Evolutionary conservation across 2,888 invertebrate genomes (phyloP), one percentile per base, ranked within the genome.

Genomic region (Dicranocentrus wangi): DNA sequence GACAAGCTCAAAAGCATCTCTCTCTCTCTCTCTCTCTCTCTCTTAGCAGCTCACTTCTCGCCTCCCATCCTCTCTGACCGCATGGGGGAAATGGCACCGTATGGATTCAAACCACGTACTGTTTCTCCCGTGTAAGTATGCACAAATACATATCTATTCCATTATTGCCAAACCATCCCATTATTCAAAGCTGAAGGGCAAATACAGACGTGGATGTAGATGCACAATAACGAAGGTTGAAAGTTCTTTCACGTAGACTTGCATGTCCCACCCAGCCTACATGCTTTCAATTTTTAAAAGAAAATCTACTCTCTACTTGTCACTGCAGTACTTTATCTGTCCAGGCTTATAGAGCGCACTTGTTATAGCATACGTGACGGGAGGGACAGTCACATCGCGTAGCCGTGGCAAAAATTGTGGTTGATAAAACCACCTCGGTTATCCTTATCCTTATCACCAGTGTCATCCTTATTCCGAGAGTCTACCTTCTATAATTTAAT

Each of bases 131-230:
- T 15, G 42, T 19, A 73, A 63, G 51, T 73, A 73, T 73, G 72
- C 72, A 47, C 51, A n/a, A 53, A 28, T 47, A 73, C 63, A 53
- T 53, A 63, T 25, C 60, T 63, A 47, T 53, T 71, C 63, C 63
- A 63, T 63, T 61, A 71, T 71, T 71, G 39, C 28, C 27, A 61
- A 72, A 60, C 61, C 28, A 61, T 60, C 27, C 63, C 51, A 51
- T 72, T 72, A 71, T 21, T 60, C 71, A 60, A 72, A 61, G 32
- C 43, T 73, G 63, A 73, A 63, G 47, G 61, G 51, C 63, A 73
- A 53, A 51, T 25, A 23, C 28, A 15, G 2, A 10, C 13, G 17
- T 25, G 1, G 1, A 17, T 28, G 25, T 25, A 27, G 28, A 17
- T 5, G 28, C 27, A 25, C 17, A 55, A 58, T 28, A 10, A 60